Evolutionary conservation across 2,113 vertebrate genomes (phyloP), one percentile per base, ranked within the genome.

Genomic region (Etia nguti): DNA sequence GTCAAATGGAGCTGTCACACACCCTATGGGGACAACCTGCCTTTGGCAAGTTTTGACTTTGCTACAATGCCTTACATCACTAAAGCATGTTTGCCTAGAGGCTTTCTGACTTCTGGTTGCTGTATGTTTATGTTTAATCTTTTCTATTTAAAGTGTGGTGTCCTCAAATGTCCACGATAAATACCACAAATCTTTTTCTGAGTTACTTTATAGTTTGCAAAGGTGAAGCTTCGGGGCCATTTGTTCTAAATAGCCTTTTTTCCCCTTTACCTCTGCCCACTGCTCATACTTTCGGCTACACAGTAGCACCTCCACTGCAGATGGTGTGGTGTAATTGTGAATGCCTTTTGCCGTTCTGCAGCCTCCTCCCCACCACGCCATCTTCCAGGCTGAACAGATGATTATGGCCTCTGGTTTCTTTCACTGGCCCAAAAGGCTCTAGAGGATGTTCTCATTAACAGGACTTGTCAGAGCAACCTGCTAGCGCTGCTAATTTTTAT

Each of bases 381-480:
- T 93, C 82, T 89, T 91, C 55, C 90, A 90, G 88, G 83, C 85
- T 93, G 93, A 97, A 95, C 96, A 97, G 97, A 97, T 96, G 97
- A 97, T 95, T 94, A 80, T 75, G 95, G 95, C 87, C 92, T 91
- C 96, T 96, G 94, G 96, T 96, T 95, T 95, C 94, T 95, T 86
- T 90, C 84, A 46, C 65, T 13, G 15, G 86, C 89, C 89, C 91
- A 93, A 92, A 93, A 94, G 88, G 85, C 94, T 94, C 89, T 73
- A 81, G 93, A 97, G 94, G 96, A 95, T 95, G 96, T 96, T 96
- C 96, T 96, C 97, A 97, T 97, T 97, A 97, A 97, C 96, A 92
- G 92, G 94, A 97, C 96, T 95, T 94, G 97, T 97, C 95, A 97
- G 96, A 96, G 95, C 95, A 97, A 97, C 96, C 97, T 97, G 97